phyloP scores from a whole-genome alignment of 2,888 invertebrate species.

The Galerucella calmariensis region DNA sequence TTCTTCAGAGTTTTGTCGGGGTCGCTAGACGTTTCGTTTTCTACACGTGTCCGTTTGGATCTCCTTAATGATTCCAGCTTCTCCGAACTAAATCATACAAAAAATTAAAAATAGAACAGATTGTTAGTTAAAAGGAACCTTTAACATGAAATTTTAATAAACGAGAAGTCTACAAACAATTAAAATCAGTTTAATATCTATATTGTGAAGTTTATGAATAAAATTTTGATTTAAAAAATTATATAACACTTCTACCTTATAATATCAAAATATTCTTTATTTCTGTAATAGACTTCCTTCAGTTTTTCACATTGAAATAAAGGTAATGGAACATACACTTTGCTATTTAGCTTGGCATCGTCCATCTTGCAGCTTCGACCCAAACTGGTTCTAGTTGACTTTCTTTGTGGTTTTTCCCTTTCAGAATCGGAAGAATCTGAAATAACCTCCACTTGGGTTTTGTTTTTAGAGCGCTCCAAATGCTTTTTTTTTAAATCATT shows the following conservation, averaged over 20 bases:
- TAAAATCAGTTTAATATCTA: not conserved
- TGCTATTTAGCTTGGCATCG: slow-evolving; percentile 48
- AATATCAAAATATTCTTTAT: slow-evolving; percentile 51
- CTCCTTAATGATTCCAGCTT: slow-evolving; percentile 45
- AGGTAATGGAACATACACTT: slow-evolving; percentile 54
- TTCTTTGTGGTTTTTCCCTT: slow-evolving; percentile 30
- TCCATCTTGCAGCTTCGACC: slow-evolving; percentile 8
- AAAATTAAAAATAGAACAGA: not conserved
- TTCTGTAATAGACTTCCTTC: slow-evolving; percentile 53
- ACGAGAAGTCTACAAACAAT: not conserved
- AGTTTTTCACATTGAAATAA: slow-evolving; percentile 54
- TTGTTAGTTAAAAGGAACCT: not conserved
- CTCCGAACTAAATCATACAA: slow-evolving; percentile 43
- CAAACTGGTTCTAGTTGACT: slow-evolving; percentile 44
- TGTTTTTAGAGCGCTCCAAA: slow-evolving; percentile 14
- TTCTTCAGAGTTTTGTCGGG: slow-evolving; percentile 41
- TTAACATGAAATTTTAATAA: not conserved
- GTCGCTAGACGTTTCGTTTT: slow-evolving; percentile 34
- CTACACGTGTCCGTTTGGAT: slow-evolving; percentile 3
- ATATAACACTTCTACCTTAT: slow-evolving; percentile 47
- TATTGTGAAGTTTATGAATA: not conserved
- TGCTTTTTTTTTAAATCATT: slow-evolving; percentile 19
- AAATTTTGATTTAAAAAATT: not conserved
- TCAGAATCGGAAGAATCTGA: slow-evolving; percentile 33
- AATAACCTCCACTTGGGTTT: slow-evolving; percentile 26